Conservation (phyloP, 2,888 invertebrate genomes). For the Ophraella communa region DNA sequence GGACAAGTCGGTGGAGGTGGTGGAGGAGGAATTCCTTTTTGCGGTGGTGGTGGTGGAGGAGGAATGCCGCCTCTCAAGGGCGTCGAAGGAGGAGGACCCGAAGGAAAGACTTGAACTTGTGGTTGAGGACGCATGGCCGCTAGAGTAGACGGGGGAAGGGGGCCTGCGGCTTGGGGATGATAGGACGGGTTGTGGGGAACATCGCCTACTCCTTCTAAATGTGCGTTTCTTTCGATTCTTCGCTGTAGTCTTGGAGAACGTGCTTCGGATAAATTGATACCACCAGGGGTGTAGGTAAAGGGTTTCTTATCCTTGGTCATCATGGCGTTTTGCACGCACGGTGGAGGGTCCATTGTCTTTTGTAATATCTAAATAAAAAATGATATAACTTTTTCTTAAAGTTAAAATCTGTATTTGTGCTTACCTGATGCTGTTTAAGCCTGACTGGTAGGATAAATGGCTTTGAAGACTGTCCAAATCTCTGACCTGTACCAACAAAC, state of each 20-base stretch:
- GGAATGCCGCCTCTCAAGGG: constrained; percentile 46
- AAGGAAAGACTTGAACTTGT: constrained; percentile 66
- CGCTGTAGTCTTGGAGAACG: constrained; percentile 89
- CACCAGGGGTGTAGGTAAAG: constrained; percentile 95
- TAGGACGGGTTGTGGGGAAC: constrained; percentile 60
- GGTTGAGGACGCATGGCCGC: constrained; percentile 70
- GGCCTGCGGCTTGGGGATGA: constrained; percentile 46
- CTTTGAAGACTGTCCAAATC: constrained; percentile 36
- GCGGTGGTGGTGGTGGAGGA: constrained; percentile 64
- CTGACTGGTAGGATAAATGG: constrained; percentile 10
- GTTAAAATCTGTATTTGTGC: not conserved
- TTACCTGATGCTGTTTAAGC: constrained; percentile 17
- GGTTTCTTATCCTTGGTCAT: constrained; percentile 96
- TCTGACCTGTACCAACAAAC: constrained; percentile 46
- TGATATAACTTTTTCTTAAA: not conserved
- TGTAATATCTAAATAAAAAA: constrained; percentile 45
- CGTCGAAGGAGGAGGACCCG: constrained; percentile 50
- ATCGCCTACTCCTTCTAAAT: constrained; percentile 70
- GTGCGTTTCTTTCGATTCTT: constrained; percentile 75
- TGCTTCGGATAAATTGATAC: constrained; percentile 89
- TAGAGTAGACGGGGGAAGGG: constrained; percentile 69
- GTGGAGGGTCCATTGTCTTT: constrained; percentile 73
- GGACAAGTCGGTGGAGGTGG: constrained; percentile 67
- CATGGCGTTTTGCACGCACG: constrained; percentile 92
- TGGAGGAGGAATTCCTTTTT: constrained; percentile 59